Conservation (phyloP, 2,888 invertebrate species). For the Pammene aurita region DNA sequence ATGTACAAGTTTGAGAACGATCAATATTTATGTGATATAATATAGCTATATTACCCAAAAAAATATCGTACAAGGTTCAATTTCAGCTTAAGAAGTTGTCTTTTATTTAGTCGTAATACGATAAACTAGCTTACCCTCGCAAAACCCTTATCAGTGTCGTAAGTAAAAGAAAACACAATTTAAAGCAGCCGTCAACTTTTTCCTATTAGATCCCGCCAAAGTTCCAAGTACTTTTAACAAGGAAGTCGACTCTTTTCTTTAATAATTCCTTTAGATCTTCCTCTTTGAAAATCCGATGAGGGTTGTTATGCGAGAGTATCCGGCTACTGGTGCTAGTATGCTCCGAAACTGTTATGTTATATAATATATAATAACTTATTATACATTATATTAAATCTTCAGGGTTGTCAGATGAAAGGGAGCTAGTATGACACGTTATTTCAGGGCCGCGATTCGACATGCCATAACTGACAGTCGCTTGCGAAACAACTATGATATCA, state of each 20-base stretch:
- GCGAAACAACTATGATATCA: no score
- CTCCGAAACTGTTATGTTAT: background rate
- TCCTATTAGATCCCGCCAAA: conserved; percentile 25
- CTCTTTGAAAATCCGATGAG: conserved; percentile 25
- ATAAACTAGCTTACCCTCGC: conserved; percentile 26
- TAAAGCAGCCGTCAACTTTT: conserved; percentile 29
- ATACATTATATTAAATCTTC: no score
- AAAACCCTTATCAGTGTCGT: conserved; percentile 25
- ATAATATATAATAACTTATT: no score
- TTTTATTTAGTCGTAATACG: conserved; percentile 19
- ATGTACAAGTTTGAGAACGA: no score
- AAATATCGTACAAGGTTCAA: background rate
- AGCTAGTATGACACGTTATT: background rate
- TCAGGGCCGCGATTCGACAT: no score
- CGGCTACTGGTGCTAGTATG: background rate
- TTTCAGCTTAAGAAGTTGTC: conserved; percentile 2
- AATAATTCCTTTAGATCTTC: conserved; percentile 36
- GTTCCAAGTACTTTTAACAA: conserved; percentile 38
- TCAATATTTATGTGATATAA: no score
- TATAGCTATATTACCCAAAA: background rate
- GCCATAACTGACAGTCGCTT: no score
- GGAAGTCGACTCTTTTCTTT: conserved; percentile 37
- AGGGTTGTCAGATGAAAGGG: background rate
- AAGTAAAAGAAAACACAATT: conserved; percentile 39
- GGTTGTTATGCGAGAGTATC: conserved; percentile 5